Base-by-base conservation (phyloP, 2,797 vertebrate species). In the Myotis myotis region DNA sequence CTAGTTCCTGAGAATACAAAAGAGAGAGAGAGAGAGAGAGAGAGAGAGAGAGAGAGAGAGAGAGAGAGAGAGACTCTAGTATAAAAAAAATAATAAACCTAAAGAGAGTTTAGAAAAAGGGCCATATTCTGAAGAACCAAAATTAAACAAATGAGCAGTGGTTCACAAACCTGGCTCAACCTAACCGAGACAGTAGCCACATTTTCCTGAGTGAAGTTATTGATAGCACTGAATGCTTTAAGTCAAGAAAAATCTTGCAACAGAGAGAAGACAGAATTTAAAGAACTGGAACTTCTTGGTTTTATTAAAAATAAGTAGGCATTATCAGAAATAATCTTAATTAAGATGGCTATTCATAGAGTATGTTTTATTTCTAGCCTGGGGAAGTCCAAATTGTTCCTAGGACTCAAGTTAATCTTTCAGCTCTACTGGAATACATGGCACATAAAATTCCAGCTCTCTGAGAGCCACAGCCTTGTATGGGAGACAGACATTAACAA, bases 241-340 rank as follows among this genome's bases (percentile, higher is more conserved):
- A 12, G 25, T 87, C 17, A 87, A 90, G 72, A 36, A 70, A 74
- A 71, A 72, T 60, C 49, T 68, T 79, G 1, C 13, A 87, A 17
- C 1, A 38, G 33, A 30, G 33, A 71, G 22, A 80, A 62, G 53
- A 28, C 57, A 33, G 20, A 83, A 36, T 64, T 33, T 79, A 33
- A n/a, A 49, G 10, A 84, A 53, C 6, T 60, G 66, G 38, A 83
- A 89, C 4, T 28, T 38, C 44, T 25, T 44, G 51, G 12, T 51
- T 83, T 83, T 71, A 57, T 4, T 71, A 38, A 81, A 82, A 91
- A 75, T 68, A 94, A 75, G 82, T 44, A 44, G 44, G 53, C 68
- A 71, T 57, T 86, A 9, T 87, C 62, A 75, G 80, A 91, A 76
- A 95, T 92, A 60, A 71, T 78, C 19, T 87, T 75, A 13, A 60